phyloP scores from a whole-genome alignment of 2,888 invertebrate species.

The Andricus curvator region DNA sequence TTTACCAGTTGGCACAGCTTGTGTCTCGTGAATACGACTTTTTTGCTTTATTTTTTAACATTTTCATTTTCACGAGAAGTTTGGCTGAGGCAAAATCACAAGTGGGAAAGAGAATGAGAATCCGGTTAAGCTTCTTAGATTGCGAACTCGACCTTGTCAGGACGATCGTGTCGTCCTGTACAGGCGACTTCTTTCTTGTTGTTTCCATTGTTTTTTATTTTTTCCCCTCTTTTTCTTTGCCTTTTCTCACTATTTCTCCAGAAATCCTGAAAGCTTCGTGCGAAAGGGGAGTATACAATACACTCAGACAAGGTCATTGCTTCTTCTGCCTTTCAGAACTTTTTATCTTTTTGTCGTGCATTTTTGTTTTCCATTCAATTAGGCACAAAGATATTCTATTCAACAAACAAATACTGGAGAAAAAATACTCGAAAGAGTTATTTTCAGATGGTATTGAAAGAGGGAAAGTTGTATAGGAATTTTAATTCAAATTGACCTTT shows the following conservation, averaged over 20 bases:
- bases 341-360: not conserved
- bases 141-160: conserved; percentile 50
- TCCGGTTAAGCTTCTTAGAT: conserved; percentile 49
- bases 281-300: conserved; percentile 42
- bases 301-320: conserved; percentile 26
- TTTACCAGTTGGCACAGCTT: conserved; percentile 13
- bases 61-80: conserved; percentile 27
- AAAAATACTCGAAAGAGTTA: not conserved
- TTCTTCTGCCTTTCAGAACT: conserved; percentile 3
- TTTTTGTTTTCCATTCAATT: not conserved
- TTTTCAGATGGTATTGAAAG: not conserved
- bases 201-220: conserved; percentile 17
- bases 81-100: conserved; percentile 2
- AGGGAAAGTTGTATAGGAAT: conserved; percentile 33
- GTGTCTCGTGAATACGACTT: conserved; percentile 1
- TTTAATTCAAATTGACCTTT: conserved; percentile 32
- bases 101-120: conserved; percentile 49
- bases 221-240: conserved; percentile 19
- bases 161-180: conserved; percentile 38
- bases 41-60: conserved; percentile 5
- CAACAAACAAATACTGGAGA: not conserved
- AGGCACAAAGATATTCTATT: not conserved
- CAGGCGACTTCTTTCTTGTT: conserved; percentile 27
- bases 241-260: conserved; percentile 31
- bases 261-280: conserved; percentile 34